phyloP scores from a whole-genome alignment of 2,113 vertebrate species.

The Mystacornis crossleyi region DNA sequence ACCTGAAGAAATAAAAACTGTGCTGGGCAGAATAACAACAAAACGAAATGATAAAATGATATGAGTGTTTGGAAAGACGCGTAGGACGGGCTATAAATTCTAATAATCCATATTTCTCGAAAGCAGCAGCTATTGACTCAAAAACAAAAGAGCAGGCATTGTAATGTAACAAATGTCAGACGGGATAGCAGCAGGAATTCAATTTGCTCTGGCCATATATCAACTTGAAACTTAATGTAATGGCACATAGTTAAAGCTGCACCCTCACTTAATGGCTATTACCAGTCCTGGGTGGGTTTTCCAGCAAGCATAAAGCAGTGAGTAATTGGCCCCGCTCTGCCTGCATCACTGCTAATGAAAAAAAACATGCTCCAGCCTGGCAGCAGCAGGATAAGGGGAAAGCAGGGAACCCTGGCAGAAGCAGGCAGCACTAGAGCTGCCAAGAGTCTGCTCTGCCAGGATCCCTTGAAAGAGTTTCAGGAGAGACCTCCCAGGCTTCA shows the following conservation, averaged over 20 bases:
- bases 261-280: conserved; percentile 70
- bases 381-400: neutral
- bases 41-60: conserved; percentile 73
- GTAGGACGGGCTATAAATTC: conserved; percentile 68
- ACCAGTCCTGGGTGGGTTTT: conserved; percentile 64
- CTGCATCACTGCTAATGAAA: conserved; percentile 46
- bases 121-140: conserved; percentile 74
- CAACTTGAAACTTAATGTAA: conserved; percentile 69
- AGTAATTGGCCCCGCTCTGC: conserved; percentile 50
- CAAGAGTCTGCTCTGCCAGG: neutral
- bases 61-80: conserved; percentile 66
- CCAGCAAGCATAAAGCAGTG: conserved; percentile 60
- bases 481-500: neutral
- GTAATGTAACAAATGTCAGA: conserved; percentile 74
- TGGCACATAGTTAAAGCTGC: conserved; percentile 65
- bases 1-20: conserved; percentile 68
- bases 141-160: conserved; percentile 71
- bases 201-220: conserved; percentile 70
- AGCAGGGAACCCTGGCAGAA: neutral
- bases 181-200: conserved; percentile 70
- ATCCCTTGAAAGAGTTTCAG: neutral
- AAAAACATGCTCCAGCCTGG: neutral
- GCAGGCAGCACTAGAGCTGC: neutral
- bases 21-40: conserved; percentile 65
- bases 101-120: conserved; percentile 77